Conservation (phyloP, 2,888 invertebrate species). For the Allophyes oxyacanthae region DNA sequence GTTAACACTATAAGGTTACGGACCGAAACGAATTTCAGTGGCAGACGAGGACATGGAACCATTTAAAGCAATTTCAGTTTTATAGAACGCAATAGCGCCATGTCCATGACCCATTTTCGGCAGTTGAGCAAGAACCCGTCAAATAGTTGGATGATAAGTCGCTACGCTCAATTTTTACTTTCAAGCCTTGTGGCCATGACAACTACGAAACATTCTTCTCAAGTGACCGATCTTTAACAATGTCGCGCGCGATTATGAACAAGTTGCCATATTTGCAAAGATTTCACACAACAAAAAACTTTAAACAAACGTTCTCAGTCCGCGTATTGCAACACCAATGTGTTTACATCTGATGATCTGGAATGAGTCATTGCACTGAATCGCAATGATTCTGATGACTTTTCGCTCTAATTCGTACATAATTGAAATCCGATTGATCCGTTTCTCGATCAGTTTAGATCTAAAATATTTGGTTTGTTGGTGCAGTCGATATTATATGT, state of each 20-base stretch:
- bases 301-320: constrained; percentile 18
- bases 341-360: constrained; percentile 49
- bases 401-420: constrained; percentile 45
- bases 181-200: background rate
- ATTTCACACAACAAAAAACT: constrained; percentile 41
- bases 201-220: constrained; percentile 5
- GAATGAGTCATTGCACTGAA: constrained; percentile 48
- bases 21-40: constrained; percentile 3
- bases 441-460: constrained; percentile 30
- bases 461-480: constrained; percentile 12
- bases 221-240: constrained; percentile 24
- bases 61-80: constrained; percentile 16
- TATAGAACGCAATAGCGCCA: constrained; percentile 25
- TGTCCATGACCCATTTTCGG: constrained; percentile 42
- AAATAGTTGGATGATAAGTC: constrained; percentile 23
- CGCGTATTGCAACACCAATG: constrained; percentile 30
- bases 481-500: constrained; percentile 7
- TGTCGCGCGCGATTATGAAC: constrained; percentile 22
- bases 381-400: constrained; percentile 36
- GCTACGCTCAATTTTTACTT: background rate
- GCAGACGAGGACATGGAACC: constrained; percentile 2
- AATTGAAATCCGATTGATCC: constrained; percentile 32
- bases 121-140: constrained; percentile 26
- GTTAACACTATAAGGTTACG: background rate
- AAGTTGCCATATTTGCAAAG: constrained; percentile 37